A percentile compares a stretch with the other conserved stretches of the same genome.
These are phyloP conservation scores for Calephelis virginiensis DNA, from an alignment of 1,140 invertebrate species.

Conservation along the genomic window DNA sequence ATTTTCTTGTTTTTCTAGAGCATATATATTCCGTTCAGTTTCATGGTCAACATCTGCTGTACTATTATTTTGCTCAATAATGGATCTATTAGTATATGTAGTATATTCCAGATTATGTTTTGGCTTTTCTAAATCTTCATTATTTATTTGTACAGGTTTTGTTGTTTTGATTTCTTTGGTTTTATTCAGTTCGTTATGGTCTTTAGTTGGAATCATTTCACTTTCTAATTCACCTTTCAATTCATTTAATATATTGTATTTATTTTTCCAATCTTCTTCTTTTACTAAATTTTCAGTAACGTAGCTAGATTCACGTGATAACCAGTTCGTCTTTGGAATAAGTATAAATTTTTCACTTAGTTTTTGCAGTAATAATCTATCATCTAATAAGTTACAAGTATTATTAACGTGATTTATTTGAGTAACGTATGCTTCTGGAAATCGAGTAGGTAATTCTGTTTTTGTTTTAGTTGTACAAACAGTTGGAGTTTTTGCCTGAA, in stretches of 20 bases:
- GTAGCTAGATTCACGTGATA: constrained; percentile 6
- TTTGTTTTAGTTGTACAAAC: constrained; percentile 2
- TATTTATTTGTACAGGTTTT: no score
- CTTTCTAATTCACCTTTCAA: constrained; percentile 42
- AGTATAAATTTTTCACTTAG: constrained; percentile 65
- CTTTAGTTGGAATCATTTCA: constrained; percentile 22
- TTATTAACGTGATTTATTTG: constrained; percentile 3
- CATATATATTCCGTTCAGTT: background rate
- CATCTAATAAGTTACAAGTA: constrained; percentile 25
- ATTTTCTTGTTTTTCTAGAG: background rate
- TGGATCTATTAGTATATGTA: background rate
- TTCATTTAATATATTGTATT: constrained; percentile 65
- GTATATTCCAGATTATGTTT: background rate
- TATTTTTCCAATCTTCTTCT: constrained; percentile 60
- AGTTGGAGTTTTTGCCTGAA: background rate
- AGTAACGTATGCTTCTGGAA: background rate
- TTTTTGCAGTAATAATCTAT: constrained; percentile 50
- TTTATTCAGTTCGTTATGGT: constrained; percentile 11
- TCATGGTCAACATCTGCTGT: background rate
- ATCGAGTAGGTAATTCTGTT: background rate
- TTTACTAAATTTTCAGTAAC: constrained; percentile 23
- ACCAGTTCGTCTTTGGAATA: constrained; percentile 48
- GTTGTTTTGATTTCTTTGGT: background rate
- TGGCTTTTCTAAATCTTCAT: background rate
- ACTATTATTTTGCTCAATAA: background rate